Conservation (phyloP, 2,797 vertebrate species). For the Ceyx erithaca region DNA sequence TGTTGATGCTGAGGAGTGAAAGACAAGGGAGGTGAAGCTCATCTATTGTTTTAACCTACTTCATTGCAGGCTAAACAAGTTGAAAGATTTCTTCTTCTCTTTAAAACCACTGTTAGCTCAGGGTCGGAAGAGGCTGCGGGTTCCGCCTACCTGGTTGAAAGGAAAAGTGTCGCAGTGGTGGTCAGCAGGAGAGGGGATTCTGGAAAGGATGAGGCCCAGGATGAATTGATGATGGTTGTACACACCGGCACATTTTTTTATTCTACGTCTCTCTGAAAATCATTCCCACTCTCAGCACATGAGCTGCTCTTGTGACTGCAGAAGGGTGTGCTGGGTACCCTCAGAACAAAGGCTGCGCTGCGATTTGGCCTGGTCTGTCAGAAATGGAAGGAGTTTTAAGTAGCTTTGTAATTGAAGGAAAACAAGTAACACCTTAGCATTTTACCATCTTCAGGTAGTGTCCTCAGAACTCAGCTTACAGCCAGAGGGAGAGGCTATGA, state of each 20-base stretch:
- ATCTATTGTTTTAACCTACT: constrained; percentile 75
- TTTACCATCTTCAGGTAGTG: background rate
- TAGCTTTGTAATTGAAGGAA: background rate
- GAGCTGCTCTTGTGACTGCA: background rate
- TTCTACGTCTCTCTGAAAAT: accelerated
- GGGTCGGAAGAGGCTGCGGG: constrained; percentile 46
- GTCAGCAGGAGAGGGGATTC: constrained; percentile 30
- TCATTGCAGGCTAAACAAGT: constrained; percentile 72
- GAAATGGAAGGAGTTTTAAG: background rate
- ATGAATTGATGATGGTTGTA: constrained; percentile 1
- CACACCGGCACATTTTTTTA: background rate
- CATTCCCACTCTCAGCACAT: accelerated
- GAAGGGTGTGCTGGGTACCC: background rate
- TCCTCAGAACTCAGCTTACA: background rate
- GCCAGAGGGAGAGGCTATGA: background rate
- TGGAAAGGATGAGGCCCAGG: background rate
- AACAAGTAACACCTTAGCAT: background rate
- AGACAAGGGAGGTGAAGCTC: constrained; percentile 70
- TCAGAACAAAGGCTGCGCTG: background rate
- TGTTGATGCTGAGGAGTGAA: constrained; percentile 68
- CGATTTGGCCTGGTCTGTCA: background rate
- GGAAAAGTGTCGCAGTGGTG: constrained; percentile 32
- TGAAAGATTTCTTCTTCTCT: constrained; percentile 63
- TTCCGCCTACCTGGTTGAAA: constrained; percentile 60
- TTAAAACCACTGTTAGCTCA: constrained; percentile 30